Evolutionary conservation across 2,797 vertebrate genomes (phyloP).

Genomic region (Tragopan temminckii): DNA sequence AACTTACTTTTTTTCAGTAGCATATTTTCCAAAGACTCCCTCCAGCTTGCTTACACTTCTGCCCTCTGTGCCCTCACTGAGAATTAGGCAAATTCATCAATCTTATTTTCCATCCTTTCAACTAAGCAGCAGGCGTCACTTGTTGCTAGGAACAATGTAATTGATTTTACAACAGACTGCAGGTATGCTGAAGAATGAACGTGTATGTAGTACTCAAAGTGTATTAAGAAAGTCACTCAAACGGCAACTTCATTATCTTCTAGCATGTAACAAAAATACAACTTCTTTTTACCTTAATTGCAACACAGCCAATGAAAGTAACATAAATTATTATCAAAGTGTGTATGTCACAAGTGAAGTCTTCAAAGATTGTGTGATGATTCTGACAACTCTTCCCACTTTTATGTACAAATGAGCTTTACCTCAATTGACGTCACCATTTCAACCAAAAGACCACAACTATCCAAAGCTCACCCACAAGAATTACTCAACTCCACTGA

Average conservation of each 20-base stretch:
- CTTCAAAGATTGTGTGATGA: neutral
- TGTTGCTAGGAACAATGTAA: neutral
- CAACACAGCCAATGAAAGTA: neutral
- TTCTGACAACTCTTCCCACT: neutral
- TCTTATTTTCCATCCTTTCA: neutral
- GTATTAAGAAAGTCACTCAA: neutral
- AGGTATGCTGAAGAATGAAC: neutral
- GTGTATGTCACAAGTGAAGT: neutral
- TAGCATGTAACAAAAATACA: neutral
- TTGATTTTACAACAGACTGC: neutral
- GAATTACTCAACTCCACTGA: neutral
- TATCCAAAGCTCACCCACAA: neutral
- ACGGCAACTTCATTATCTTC: neutral
- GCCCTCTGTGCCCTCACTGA: neutral
- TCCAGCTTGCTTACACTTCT: neutral
- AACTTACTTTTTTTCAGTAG: neutral
- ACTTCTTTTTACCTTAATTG: neutral
- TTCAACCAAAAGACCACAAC: conserved; percentile 16
- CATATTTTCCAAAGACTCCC: neutral
- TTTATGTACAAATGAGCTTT: neutral
- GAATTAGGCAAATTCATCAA: neutral
- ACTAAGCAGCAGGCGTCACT: neutral
- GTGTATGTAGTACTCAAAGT: rapidly evolving
- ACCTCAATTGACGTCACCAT: neutral
- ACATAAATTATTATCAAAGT: neutral